Evolutionary conservation across 2,113 vertebrate genomes (phyloP), one percentile per base, ranked within the genome.

Genomic region (Melanerpes formicivorus): DNA sequence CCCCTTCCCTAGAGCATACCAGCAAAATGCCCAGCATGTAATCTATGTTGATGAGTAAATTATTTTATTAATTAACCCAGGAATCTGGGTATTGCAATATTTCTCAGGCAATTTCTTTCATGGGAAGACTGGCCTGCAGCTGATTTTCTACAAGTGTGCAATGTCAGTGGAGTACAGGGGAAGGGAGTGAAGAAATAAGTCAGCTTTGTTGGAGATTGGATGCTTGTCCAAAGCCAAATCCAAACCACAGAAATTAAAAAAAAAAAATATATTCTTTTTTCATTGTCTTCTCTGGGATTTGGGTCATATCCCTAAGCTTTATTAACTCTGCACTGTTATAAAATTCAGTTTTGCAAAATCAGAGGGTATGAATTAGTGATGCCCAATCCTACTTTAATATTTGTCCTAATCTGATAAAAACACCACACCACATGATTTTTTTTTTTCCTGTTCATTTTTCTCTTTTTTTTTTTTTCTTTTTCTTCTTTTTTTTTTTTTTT

Each of bases 21-120:
- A 86, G 66, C 62, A 80, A 91, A 87, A 83, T 25, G 52, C 12
- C 70, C 34, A 88, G 90, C 90, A 86, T 56, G 89, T 83, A 94
- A 96, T 94, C 93, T 56, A 10, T 80, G 90, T 58, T 80, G 90
- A 95, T 78, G 60, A 93, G 91, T 87, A 95, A 95, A 81, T 83
- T 84, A 94, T 96, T 92, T 86, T 72, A 92, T 95, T 95, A 93
- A 91, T 93, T 95, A 87, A 92, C 78, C 5, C 8, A 89, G 80
- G 71, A 83, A 63, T 58, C 16, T 80, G 62, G 32, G 46, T 74
- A 93, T 52, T 87, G 62, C 69, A 85, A 42, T 77, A 85, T 85
- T 95, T 94, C 82, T 60, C 60, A 64, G 64, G 32, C 62, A 71
- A 72, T 73, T 86, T 85, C 34, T 93, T 84, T 91, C 73, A 59